Conservation (phyloP, 1,140 invertebrate genomes). For the Bombus confusus region DNA sequence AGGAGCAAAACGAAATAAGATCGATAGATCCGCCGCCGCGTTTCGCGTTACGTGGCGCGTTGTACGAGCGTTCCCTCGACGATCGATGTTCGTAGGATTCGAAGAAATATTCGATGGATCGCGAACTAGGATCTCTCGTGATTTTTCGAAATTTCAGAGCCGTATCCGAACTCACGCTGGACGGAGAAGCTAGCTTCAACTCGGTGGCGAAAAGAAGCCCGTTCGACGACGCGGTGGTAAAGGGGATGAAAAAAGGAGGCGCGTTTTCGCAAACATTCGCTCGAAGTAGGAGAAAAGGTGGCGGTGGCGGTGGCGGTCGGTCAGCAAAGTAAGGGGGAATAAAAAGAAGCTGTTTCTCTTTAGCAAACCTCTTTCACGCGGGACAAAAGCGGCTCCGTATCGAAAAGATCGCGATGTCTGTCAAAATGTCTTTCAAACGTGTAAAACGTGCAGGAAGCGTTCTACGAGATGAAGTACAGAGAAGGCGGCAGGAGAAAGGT, state of each 20-base stretch:
- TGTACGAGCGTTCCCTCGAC: neutral
- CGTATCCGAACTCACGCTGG: no score
- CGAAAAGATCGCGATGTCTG: constrained; percentile 35
- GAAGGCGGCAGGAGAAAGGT: constrained; percentile 54
- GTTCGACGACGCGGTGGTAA: neutral
- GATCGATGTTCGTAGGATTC: no score
- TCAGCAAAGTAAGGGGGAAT: neutral
- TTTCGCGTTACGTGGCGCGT: neutral
- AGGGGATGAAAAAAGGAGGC: neutral
- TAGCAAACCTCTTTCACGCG: constrained; percentile 13
- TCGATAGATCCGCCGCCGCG: no score
- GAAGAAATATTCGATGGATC: no score
- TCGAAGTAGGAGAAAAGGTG: neutral
- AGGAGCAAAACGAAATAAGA: no score
- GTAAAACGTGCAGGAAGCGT: constrained; percentile 27
- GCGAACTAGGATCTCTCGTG: no score
- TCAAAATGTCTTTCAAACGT: constrained; percentile 38
- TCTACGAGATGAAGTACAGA: constrained; percentile 7
- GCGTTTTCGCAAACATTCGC: constrained; percentile 15
- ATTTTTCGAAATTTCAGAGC: no score
- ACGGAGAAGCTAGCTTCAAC: neutral
- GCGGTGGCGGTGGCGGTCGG: neutral
- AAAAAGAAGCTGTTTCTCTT: neutral
- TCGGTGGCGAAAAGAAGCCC: no score
- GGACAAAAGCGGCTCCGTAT: constrained; percentile 30